Evolutionary conservation across 2,888 invertebrate genomes (phyloP).

Genomic region (Didymodactylos carnosus): DNA sequence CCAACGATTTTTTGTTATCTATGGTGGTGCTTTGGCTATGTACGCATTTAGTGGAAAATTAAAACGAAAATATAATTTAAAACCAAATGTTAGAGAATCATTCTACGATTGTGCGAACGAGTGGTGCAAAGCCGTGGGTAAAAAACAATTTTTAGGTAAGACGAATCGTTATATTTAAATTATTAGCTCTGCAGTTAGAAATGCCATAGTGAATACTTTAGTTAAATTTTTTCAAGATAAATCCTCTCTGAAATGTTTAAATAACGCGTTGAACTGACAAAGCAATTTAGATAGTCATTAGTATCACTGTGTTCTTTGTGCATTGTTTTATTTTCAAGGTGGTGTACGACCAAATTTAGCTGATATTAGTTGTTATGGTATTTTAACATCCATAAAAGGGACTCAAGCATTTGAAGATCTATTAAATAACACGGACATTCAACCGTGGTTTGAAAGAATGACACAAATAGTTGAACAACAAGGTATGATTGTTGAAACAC

Average conservation of each 20-base stretch:
- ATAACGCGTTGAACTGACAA: too few relatives aligned
- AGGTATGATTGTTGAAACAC: too few relatives aligned
- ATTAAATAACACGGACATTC: constrained; percentile 36
- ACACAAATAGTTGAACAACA: constrained; percentile 1
- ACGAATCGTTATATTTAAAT: too few relatives aligned
- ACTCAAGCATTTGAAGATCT: constrained; percentile 69
- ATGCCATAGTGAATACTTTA: too few relatives aligned
- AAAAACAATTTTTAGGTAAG: background rate
- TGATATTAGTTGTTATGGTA: constrained; percentile 73
- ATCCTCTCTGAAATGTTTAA: too few relatives aligned
- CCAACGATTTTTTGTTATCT: background rate
- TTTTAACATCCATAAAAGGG: constrained; percentile 75
- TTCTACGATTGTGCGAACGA: constrained; percentile 66
- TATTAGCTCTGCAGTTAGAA: too few relatives aligned
- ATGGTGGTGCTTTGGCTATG: background rate
- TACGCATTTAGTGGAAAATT: background rate
- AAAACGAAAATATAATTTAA: constrained; percentile 45
- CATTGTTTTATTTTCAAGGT: constrained; percentile 53
- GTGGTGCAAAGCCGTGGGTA: constrained; percentile 51
- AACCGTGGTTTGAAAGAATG: constrained; percentile 9
- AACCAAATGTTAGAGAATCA: constrained; percentile 66
- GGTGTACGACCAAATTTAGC: constrained; percentile 59
- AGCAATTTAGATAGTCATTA: too few relatives aligned
- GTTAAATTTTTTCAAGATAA: too few relatives aligned
- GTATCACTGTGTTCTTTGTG: too few relatives aligned